Base-by-base conservation (phyloP, 2,113 vertebrate species). In the Aspidoscelis tigris region DNA sequence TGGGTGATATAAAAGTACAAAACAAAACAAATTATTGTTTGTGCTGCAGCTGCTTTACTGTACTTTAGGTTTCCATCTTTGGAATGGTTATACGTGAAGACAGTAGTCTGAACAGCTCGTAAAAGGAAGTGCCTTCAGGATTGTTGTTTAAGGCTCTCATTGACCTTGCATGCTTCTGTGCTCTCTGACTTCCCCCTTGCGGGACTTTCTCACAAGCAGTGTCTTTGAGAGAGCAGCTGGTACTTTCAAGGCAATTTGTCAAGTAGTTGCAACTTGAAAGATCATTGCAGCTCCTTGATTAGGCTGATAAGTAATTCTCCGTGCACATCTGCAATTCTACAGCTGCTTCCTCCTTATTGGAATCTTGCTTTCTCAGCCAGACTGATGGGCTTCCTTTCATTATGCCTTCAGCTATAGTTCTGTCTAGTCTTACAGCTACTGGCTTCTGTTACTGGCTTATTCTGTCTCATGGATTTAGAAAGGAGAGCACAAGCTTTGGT, bases 301-400 rank as follows among this genome's bases (percentile, higher is more conserved):
- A 61, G 33, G 70, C 76, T 72, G 83, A 68, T 66, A 84, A 73
- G 44, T 58, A 82, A 44, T 80, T 87, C 85, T 26, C 33, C 2
- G 9, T 12, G 71, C 11, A 2, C 65, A 79, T 83, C 73, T 88
- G 66, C 33, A 75, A 44, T 21, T 39, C 0, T 41, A 33, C n/a
- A 78, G 58, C 80, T 91, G 89, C 33, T n/a, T 86, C 76, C 69
- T 84, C 69, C 69, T 79, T 72, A 44, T 26, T 65, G 55, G 69
- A 79, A 33, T 50, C 76, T 79, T 79, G 83, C 55, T 84, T 84
- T 84, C 68, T 73, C 69, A 21, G 83, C n/a, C 11, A 65, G 69
- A 73, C 70, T 84, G 70, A 79, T 84, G 55, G 26, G 65, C 73
- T 84, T 84, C 69, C 68, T 79, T 79, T 76, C 64, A 76, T 76